Base-by-base conservation (phyloP, 2,888 invertebrate species). In the Dione vanillae region DNA sequence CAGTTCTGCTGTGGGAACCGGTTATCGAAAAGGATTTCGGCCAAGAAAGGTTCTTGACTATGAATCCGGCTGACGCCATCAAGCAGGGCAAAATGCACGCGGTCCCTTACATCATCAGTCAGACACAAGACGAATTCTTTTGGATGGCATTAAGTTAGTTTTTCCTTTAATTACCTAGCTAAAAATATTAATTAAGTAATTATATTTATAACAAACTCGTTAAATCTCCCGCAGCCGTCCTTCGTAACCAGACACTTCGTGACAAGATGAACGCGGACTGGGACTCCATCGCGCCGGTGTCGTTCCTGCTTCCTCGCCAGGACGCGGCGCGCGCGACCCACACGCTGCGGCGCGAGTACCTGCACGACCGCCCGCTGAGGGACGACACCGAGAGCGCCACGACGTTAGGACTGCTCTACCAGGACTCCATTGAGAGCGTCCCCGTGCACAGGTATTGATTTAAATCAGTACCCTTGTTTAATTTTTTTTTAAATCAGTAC, bases 71-170 rank as follows among this genome's bases (percentile, higher is more conserved):
- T 45, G 91, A 92, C 54, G 88, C 95, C 7, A 94, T 95, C 66
- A 87, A 91, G 45, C 83, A 92, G 68, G 95, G 95, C 0, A 89
- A 94, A 51, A 94, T 95, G 71, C 88, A 94, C 75, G 91, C 94
- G 61, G 95, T 96, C 35, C 96, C 96, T 0, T 85, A 95, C 69
- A 94, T 96, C 62, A 91, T 95, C 74, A 95, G 96, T 67, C 93
- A 95, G 77, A 96, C 95, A 0, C 91, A 94, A 65, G 94, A 95
- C 74, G 96, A 96, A 85, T 95, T 96, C 86, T 95, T 94, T 68
- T 94, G 94, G 77, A 91, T 93, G 67, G 95, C 95, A 11, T 94
- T 94, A 73, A 83, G 96, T 96, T 78, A 94, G 94, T 65, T 12
- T 49, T 27, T 8, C 27, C 2, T 27, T 27, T 27, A 27, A 27